Evolutionary conservation across 2,113 vertebrate genomes (phyloP).

Genomic region (Clarias magur): DNA sequence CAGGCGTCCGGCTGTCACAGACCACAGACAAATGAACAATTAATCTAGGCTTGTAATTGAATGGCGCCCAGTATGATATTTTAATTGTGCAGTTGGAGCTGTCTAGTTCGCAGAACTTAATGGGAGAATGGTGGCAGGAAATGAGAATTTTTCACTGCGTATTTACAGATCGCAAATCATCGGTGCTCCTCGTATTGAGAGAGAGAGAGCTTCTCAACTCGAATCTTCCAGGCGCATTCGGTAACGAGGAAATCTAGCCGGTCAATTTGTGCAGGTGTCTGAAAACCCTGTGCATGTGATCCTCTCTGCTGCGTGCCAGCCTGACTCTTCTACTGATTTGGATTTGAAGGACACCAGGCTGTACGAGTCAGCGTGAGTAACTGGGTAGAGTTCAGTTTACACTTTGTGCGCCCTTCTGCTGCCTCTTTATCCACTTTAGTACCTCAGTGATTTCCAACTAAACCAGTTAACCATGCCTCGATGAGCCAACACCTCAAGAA

Average conservation of each 20-base stretch:
- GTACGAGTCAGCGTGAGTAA: conserved; percentile 30
- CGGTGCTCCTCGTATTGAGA: background rate
- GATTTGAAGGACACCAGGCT: conserved; percentile 42
- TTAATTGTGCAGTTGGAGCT: conserved; percentile 57
- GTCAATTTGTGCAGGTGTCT: conserved; percentile 28
- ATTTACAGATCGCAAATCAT: conserved; percentile 26
- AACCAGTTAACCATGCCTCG: background rate
- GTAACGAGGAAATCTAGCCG: conserved; percentile 7
- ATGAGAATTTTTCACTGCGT: conserved; percentile 35
- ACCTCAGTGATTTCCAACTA: background rate
- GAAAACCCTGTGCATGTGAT: conserved; percentile 28
- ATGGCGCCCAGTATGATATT: conserved; percentile 57
- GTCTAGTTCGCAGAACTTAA: conserved; percentile 47
- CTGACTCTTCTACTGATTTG: conserved; percentile 35
- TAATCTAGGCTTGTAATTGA: conserved; percentile 61
- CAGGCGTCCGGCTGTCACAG: conserved; percentile 57
- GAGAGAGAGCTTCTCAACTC: background rate
- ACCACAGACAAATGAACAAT: conserved; percentile 63
- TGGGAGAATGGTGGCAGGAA: conserved; percentile 36
- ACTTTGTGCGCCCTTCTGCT: background rate
- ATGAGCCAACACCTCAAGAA: conserved; percentile 7
- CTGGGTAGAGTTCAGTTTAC: conserved; percentile 4
- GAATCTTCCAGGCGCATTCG: background rate
- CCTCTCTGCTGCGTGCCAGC: conserved; percentile 25
- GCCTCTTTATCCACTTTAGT: conserved; percentile 36